Percentiles rank a stretch among this genome's conserved stretches.
phyloP scores from a whole-genome alignment of 1,140 invertebrate species.

The Helicorthomorpha holstii region DNA sequence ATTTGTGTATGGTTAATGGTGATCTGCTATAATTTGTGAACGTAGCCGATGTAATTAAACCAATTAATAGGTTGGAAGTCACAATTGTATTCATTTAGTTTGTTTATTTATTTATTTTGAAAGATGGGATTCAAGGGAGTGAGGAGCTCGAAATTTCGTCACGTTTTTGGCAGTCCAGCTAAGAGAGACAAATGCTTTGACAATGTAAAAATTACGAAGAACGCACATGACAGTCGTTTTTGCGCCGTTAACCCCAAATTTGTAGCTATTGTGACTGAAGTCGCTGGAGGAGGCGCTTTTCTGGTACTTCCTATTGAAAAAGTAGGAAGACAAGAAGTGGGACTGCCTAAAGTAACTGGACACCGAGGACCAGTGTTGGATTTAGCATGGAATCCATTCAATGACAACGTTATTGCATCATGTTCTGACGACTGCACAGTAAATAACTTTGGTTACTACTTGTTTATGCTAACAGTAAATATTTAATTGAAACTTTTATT shows the following conservation, averaged over 20 bases:
- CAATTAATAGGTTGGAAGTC: no score
- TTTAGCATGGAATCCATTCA: constrained; percentile 81
- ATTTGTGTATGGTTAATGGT: no score
- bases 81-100: no score
- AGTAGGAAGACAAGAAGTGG: constrained; percentile 43
- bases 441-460: constrained; percentile 17
- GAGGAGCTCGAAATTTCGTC: constrained; percentile 74
- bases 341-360: constrained; percentile 56
- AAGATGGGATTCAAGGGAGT: constrained; percentile 49
- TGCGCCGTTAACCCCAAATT: constrained; percentile 90
- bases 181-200: constrained; percentile 81
- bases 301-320: constrained; percentile 73
- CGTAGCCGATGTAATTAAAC: no score
- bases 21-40: no score
- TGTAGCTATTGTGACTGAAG: constrained; percentile 81
- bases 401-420: constrained; percentile 89
- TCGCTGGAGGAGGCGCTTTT: constrained; percentile 84
- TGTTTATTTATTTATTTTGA: constrained; percentile 3
- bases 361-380: constrained; percentile 66
- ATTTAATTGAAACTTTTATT: no score
- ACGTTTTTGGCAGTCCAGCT: constrained; percentile 75
- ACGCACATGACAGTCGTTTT: constrained; percentile 79
- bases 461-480: no score
- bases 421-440: constrained; percentile 84
- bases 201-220: constrained; percentile 81